Evolutionary conservation across 2,797 vertebrate species (phyloP).

Genomic region (Enteromius trimaculatus): DNA sequence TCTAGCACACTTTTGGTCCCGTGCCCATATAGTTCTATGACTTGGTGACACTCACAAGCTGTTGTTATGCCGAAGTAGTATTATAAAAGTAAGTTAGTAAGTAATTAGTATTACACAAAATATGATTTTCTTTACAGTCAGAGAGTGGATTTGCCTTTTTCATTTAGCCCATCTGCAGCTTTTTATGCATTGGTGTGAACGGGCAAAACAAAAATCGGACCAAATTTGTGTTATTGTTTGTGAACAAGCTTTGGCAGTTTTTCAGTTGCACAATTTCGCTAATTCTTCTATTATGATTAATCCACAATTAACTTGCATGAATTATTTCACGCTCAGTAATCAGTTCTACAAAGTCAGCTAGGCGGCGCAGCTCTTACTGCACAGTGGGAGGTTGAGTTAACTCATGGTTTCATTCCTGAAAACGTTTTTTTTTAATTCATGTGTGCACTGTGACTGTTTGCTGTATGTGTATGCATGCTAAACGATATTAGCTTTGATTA

Average conservation of each 20-base stretch:
- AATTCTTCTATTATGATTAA: neutral
- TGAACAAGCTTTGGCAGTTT: neutral
- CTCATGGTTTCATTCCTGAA: neutral
- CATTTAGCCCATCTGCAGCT: neutral
- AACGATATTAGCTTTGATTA: slow-evolving; percentile 20
- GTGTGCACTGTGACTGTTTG: neutral
- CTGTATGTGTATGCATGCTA: neutral
- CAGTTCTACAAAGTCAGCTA: neutral
- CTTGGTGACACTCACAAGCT: neutral
- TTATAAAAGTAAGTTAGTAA: neutral
- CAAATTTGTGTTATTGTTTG: neutral
- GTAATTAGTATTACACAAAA: neutral
- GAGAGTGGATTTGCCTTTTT: neutral
- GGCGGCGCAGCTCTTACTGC: neutral
- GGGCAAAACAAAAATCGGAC: neutral
- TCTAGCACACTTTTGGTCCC: neutral
- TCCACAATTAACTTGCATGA: neutral
- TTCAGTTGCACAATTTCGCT: slow-evolving; percentile 1
- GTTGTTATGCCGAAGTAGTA: neutral
- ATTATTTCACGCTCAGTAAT: neutral
- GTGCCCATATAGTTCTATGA: neutral
- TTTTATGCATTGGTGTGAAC: neutral
- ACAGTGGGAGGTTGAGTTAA: neutral
- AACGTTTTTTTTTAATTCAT: neutral
- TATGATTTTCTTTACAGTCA: neutral